Percentiles rank a stretch among this genome's conserved stretches.
These are phyloP conservation scores for Globia sparganii DNA, from an alignment of 2,888 invertebrate genomes.

Conservation along the genomic window DNA sequence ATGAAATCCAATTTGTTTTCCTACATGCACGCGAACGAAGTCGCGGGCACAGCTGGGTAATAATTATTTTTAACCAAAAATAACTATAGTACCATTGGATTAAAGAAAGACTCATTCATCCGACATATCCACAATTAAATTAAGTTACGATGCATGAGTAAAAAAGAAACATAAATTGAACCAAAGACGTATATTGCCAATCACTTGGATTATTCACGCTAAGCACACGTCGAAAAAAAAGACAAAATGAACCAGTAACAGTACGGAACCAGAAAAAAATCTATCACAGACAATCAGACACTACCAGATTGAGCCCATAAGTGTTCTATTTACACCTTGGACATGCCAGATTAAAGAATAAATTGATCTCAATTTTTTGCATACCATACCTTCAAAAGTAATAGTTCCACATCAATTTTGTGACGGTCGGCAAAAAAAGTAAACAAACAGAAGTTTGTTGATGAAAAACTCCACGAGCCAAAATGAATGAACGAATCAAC, in stretches of 20 bases:
- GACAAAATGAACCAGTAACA: slow-evolving; percentile 3
- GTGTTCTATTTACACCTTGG: slow-evolving; percentile 48
- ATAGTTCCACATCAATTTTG: slow-evolving; percentile 77
- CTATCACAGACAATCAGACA: slow-evolving; percentile 30
- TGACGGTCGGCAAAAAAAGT: slow-evolving; percentile 80
- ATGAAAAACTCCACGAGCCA: slow-evolving; percentile 79
- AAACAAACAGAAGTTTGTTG: slow-evolving; percentile 78
- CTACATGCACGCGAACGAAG: no score
- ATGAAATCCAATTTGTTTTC: no score
- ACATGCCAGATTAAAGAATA: slow-evolving; percentile 47
- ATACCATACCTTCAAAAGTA: slow-evolving; percentile 70
- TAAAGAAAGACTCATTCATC: background rate
- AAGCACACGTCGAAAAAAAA: slow-evolving; percentile 12
- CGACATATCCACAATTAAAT: slow-evolving; percentile 8
- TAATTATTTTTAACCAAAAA: background rate
- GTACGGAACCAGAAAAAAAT: slow-evolving; percentile 18
- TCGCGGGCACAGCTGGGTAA: no score
- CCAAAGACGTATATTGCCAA: slow-evolving; percentile 36
- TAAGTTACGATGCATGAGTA: background rate
- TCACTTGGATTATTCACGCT: slow-evolving; percentile 50
- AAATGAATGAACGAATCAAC: slow-evolving; percentile 67
- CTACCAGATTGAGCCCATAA: slow-evolving; percentile 37
- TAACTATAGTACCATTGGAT: background rate
- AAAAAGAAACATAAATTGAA: slow-evolving; percentile 7
- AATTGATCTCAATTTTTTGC: slow-evolving; percentile 66